Conservation (phyloP, 2,888 invertebrate species). For the Euphydryas editha region DNA sequence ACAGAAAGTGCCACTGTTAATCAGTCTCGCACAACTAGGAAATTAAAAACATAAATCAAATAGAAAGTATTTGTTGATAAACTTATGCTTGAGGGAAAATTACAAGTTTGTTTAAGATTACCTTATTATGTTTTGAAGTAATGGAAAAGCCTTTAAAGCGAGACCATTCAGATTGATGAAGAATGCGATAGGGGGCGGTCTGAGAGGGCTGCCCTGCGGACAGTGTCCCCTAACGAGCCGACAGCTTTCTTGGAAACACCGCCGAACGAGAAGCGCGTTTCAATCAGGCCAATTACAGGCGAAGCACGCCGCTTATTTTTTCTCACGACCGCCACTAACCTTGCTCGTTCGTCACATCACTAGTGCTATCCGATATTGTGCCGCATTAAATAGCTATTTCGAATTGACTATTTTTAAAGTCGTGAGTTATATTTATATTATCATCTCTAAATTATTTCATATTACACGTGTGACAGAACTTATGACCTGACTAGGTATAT, state of each 20-base stretch:
- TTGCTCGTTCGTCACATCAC: conserved; percentile 47
- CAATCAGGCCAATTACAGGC: conserved; percentile 81
- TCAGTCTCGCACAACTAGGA: neutral
- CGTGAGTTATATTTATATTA: conserved; percentile 10
- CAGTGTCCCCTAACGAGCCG: conserved; percentile 75
- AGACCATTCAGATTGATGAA: conserved; percentile 33
- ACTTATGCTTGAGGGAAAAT: neutral
- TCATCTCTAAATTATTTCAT: no score
- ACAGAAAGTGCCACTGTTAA: neutral
- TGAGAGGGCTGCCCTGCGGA: conserved; percentile 56
- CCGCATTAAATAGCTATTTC: conserved; percentile 55
- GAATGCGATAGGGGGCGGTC: conserved; percentile 46
- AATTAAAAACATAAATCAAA: no score
- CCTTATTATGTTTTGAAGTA: conserved; percentile 20
- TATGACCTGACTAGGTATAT: no score
- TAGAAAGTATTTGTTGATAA: no score
- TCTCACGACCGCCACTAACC: conserved; percentile 59
- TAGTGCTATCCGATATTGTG: conserved; percentile 38
- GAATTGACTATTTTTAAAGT: conserved; percentile 53
- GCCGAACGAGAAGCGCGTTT: conserved; percentile 73
- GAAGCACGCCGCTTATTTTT: conserved; percentile 68
- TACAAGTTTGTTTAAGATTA: conserved; percentile 20
- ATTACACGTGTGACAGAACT: no score
- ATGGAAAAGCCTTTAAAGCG: conserved; percentile 29
- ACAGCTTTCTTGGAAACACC: conserved; percentile 71